Evolutionary conservation across 2,797 vertebrate species (phyloP), one percentile per base, ranked within the genome.

Genomic region (Xenentodon cancila): DNA sequence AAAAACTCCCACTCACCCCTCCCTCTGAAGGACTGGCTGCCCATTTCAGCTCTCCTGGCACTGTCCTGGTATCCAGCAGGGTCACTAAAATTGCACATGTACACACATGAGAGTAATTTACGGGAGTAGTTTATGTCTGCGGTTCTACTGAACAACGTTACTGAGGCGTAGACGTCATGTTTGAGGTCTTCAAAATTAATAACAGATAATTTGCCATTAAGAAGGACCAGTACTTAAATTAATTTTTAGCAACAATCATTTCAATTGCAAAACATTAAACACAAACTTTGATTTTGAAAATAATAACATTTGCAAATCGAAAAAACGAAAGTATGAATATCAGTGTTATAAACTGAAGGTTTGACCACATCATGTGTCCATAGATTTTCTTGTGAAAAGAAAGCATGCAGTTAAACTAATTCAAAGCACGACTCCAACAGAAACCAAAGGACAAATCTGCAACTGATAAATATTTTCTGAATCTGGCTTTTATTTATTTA

Each of bases 31-130:
- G 97, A 89, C 96, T 98, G 15, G 97, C 96, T 89, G 96, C 97
- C 97, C 97, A 99, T 88, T 97, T 98, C 91, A 99, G 94, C 63
- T 99, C 97, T 88, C 97, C 97, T 92, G 98, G 97, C 79, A 97
- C 97, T 15, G 97, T 99, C 90, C 95, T 95, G 89, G 97, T 98
- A 91, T 99, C 97, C 95, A 99, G 89, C 85, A 99, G 92, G 78
- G 97, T 98, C 92, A 98, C 97, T 99, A 89, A 82, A 73, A 86
- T 69, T 76, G 90, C 58, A 64, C 37, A 73, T 46, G 55, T 16
- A 59, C 37, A 70, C 32, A 59, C 76, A 79, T 51, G 66, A 69
- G 76, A 64, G 62, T 74, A 71, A 59, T 69, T 73, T 80, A 66
- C 62, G 74, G 66, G n/a, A n/a, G n/a, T n/a, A n/a, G n/a, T n/a